Conservation (phyloP, 1,140 invertebrate genomes). For the Calosoma granatense region DNA sequence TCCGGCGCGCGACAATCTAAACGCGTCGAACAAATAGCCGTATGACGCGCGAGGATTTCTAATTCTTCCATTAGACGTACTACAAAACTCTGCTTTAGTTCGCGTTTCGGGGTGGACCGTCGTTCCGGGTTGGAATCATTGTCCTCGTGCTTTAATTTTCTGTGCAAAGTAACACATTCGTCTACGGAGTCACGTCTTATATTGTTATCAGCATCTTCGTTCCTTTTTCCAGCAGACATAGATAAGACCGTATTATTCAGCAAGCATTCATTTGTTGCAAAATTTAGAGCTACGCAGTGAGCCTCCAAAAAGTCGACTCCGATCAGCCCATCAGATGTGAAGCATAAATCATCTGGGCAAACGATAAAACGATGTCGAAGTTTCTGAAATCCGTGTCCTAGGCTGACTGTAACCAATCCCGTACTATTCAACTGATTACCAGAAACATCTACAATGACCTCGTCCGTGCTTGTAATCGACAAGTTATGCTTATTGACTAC, state of each 20-base stretch:
- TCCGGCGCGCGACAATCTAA: background rate
- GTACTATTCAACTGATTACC: background rate
- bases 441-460: background rate
- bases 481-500: background rate
- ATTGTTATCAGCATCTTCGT: background rate
- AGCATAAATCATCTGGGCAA: background rate
- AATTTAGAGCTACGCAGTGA: background rate
- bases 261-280: background rate
- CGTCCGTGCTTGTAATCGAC: background rate
- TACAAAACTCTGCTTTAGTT: background rate
- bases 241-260: background rate
- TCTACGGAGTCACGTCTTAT: background rate
- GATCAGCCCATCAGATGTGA: background rate
- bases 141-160: background rate
- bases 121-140: background rate
- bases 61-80: background rate
- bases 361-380: background rate
- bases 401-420: background rate
- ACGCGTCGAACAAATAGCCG: background rate
- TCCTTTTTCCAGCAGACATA: background rate
- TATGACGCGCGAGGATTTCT: background rate
- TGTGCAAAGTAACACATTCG: background rate
- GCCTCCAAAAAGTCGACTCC: background rate
- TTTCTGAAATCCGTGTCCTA: background rate
- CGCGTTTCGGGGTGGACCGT: background rate